Evolutionary conservation across 2,797 vertebrate genomes (phyloP).

Genomic region (Danio aesculapii): DNA sequence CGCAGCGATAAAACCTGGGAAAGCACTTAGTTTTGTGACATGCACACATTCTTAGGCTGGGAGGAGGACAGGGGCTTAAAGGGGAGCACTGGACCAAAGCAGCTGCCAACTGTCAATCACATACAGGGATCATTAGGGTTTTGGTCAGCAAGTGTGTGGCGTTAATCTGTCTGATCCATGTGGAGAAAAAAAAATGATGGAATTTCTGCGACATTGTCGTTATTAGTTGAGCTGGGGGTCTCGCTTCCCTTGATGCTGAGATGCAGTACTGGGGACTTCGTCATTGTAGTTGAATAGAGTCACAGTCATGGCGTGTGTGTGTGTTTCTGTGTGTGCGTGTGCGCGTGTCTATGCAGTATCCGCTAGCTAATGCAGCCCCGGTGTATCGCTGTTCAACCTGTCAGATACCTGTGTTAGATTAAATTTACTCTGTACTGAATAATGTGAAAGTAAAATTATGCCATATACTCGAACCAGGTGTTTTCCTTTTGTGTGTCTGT

Average conservation of each 20-base stretch:
- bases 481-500: conserved; percentile 16
- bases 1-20: conserved; percentile 44
- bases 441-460: conserved; percentile 88
- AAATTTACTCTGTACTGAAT: conserved; percentile 86
- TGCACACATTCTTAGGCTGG: conserved; percentile 21
- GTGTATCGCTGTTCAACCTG: conserved; percentile 82
- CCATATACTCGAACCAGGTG: conserved; percentile 74
- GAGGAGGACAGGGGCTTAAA: neutral
- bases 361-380: conserved; percentile 81
- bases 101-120: conserved; percentile 67
- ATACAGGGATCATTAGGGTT: conserved; percentile 59
- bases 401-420: conserved; percentile 85
- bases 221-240: conserved; percentile 62
- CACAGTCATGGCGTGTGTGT: conserved; percentile 65
- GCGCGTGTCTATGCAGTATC: conserved; percentile 77
- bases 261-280: conserved; percentile 55
- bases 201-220: conserved; percentile 74
- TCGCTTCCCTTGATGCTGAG: conserved; percentile 60
- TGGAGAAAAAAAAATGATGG: conserved; percentile 63
- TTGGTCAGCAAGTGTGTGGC: conserved; percentile 56
- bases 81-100: conserved; percentile 61
- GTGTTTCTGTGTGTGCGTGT: conserved; percentile 63
- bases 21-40: conserved; percentile 46
- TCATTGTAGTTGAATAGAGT: conserved; percentile 71
- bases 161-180: conserved; percentile 43